Base-by-base conservation (phyloP, 2,888 invertebrate genomes). In the Drosophila bunnanda region DNA sequence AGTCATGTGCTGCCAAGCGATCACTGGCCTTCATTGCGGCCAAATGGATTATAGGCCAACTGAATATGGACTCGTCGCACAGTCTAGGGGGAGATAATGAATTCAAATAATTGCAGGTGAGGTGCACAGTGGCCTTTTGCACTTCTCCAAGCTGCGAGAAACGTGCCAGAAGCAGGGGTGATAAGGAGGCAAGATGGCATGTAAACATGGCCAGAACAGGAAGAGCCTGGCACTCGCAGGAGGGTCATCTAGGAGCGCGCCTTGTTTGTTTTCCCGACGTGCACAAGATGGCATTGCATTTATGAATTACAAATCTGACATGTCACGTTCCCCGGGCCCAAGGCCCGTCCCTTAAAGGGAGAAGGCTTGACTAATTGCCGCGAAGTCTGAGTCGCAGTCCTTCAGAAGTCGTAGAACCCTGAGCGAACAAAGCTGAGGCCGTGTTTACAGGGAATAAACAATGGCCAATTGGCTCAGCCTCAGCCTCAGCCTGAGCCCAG, bases 391-490 rank as follows among this genome's bases (percentile, higher is more conserved):
- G 50, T 50, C 32, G 48, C 20, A 66, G 65, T 66, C 65, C 68
- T 71, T 69, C 61, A 72, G 30, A 67, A 66, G 68, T 65, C 76
- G 71, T 22, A 69, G 66, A 60, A 68, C 66, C 48, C 66, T 15
- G 22, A 55, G 57, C 56, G 59, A 39, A 61, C 48, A 69, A 62
- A 69, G 74, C 70, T 70, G 56, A 79, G 39, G 36, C 30, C 44
- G 17, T 30, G 64, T 60, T 77, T 62, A 28, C 46, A 46, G 71
- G 52, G 59, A 55, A 66, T 58, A 75, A 75, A 59, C 58, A 75
- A 77, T 70, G 67, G 79, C 78, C 61, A 76, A 80, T 78, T 79
- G 59, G 53, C 64, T n/a, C n/a, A n/a, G n/a, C n/a, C n/a, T n/a
- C n/a, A n/a, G n/a, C n/a, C n/a, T n/a, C n/a, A n/a, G n/a, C n/a